Evolutionary conservation across 1,140 invertebrate species (phyloP), one percentile per base, ranked within the genome.

Genomic region (Cotesia chilonis): DNA sequence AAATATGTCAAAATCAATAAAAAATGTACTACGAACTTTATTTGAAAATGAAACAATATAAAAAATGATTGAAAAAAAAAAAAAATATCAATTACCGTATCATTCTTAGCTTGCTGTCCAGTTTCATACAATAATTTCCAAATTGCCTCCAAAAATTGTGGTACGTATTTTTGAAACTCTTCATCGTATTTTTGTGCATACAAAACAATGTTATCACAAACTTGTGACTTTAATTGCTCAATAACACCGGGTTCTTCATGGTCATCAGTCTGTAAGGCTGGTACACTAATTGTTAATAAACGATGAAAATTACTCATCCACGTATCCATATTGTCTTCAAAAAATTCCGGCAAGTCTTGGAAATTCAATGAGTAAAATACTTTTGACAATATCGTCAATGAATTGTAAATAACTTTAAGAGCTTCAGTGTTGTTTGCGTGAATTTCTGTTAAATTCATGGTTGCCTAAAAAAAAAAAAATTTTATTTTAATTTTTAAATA

Each of bases 121-220:
- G 95, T 96, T 7, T 91, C 90, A 37, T 95, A 91, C 51, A 99
- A 87, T 36, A 99, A 89, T 77, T 92, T 93, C 97, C 97, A 99
- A 65, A 98, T 93, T 51, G 93, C 94, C 0, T 92, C 95, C 3
- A 99, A 96, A 90, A 99, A 99, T 38, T 89, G 89, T 4, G 94
- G 92, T 55, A 98, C 90, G 85, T 94, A 97, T 7, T 92, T 90
- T 51, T 91, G 90, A 86, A 99, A 99, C 82, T 99, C 98, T 87
- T 99, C 98, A 84, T 98, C 96, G 81, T 99, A 99, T 83, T 99
- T 99, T 76, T 96, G 93, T 1, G 97, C 97, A 87, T 98, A 99
- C 37, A 99, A 87, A 1, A 94, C 91, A 12, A 98, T 92, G 83
- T 98, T 98, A 81, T 98, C 96, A 86, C 97, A 99, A 14, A 99